phyloP scores from a whole-genome alignment of 2,113 vertebrate genomes.

The Aphyosemion australe region DNA sequence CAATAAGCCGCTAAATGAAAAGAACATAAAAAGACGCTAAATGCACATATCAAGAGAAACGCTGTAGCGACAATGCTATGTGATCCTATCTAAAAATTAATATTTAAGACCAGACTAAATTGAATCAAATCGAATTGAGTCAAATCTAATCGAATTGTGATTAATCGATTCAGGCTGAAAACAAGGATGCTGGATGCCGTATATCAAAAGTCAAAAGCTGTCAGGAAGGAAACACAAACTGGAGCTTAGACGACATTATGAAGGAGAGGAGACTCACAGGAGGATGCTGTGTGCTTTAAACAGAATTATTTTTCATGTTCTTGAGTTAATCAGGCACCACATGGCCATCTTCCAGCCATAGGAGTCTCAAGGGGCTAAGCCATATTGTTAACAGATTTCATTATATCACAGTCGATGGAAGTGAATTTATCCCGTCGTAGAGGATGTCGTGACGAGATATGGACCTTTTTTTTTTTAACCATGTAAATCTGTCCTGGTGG shows the following conservation, averaged over 20 bases:
- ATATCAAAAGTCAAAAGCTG: neutral
- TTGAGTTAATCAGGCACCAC: constrained; percentile 58
- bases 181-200: too few relatives aligned
- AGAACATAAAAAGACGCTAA: too few relatives aligned
- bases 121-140: too few relatives aligned
- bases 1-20: too few relatives aligned
- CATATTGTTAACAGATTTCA: constrained; percentile 37
- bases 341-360: constrained; percentile 39
- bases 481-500: neutral
- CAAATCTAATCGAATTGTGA: too few relatives aligned
- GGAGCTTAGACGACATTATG: too few relatives aligned
- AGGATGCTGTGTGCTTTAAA: constrained; percentile 45
- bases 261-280: constrained; percentile 1
- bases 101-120: too few relatives aligned
- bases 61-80: too few relatives aligned
- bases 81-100: too few relatives aligned
- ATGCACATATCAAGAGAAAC: too few relatives aligned
- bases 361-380: constrained; percentile 19
- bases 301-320: constrained; percentile 65
- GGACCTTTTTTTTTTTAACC: neutral
- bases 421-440: constrained; percentile 26
- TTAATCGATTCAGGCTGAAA: too few relatives aligned
- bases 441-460: neutral
- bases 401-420: constrained; percentile 29
- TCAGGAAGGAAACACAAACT: constrained; percentile 6